Evolutionary conservation across 2,888 invertebrate genomes (phyloP).

Genomic region (Troides oblongomaculatus): DNA sequence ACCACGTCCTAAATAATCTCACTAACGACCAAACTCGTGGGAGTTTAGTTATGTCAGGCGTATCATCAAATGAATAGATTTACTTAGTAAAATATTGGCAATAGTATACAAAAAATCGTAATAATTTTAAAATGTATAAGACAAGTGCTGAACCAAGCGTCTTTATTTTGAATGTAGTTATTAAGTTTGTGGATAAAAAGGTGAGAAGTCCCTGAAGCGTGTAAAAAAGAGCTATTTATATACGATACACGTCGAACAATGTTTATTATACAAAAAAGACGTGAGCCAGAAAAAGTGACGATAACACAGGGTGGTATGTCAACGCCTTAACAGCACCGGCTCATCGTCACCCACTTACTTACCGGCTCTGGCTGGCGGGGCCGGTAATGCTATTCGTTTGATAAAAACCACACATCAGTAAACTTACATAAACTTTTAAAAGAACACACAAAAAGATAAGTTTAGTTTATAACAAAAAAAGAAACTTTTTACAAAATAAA

Average conservation of each 20-base stretch:
- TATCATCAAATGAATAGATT: too few relatives aligned
- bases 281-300: slow-evolving; percentile 28
- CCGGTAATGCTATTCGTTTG: slow-evolving; percentile 28
- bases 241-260: neutral
- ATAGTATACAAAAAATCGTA: neutral
- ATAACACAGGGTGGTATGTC: slow-evolving; percentile 30
- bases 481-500: too few relatives aligned
- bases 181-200: neutral
- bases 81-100: neutral
- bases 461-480: too few relatives aligned
- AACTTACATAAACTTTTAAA: slow-evolving; percentile 8
- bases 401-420: slow-evolving; percentile 29
- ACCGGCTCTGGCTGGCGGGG: slow-evolving; percentile 28
- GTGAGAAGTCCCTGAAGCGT: neutral
- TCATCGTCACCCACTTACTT: slow-evolving; percentile 33
- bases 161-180: neutral
- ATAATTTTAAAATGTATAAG: neutral
- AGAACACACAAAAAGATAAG: neutral
- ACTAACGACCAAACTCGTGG: too few relatives aligned
- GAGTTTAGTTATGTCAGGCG: too few relatives aligned
- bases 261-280: slow-evolving; percentile 12
- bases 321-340: slow-evolving; percentile 28
- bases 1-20: too few relatives aligned
- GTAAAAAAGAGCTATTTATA: neutral
- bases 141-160: neutral